Evolutionary conservation across 2,888 invertebrate genomes (phyloP).

Genomic region (Therioaphis trifolii): DNA sequence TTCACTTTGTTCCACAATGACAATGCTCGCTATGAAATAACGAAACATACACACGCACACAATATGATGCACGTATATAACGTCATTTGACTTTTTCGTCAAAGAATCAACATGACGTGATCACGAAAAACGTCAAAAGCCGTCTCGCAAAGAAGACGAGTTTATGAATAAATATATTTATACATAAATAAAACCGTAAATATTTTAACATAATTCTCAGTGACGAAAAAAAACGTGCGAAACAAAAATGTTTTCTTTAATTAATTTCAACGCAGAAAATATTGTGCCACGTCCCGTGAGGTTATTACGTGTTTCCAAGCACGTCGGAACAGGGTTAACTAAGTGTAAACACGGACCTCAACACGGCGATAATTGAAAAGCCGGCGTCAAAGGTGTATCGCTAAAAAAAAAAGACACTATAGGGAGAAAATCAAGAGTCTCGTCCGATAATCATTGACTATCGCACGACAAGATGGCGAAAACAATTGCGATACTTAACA

Average conservation of each 20-base stretch:
- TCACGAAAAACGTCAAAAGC: constrained; percentile 7
- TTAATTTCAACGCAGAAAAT: constrained; percentile 28
- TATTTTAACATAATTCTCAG: constrained; percentile 44
- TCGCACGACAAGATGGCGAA: too few species aligned
- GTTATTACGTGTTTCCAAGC: background rate
- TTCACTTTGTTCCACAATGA: constrained; percentile 8
- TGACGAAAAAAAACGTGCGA: background rate
- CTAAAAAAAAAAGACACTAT: background rate
- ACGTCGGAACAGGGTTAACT: background rate
- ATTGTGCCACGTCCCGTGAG: background rate
- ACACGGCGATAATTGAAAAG: constrained; percentile 31
- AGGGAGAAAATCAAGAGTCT: too few species aligned
- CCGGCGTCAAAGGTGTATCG: background rate
- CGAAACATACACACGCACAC: background rate
- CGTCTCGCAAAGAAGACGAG: background rate
- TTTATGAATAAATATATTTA: too few species aligned
- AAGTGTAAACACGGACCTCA: constrained; percentile 24
- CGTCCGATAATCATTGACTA: too few species aligned
- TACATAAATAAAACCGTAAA: too few species aligned
- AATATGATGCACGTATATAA: too few species aligned
- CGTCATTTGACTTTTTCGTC: background rate
- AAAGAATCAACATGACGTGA: background rate
- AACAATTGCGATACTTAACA: too few species aligned
- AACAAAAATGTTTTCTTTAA: constrained; percentile 15
- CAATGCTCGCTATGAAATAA: background rate